These are phyloP conservation scores for Drosophila funebris DNA, from an alignment of 1,140 invertebrate species.

Conservation along the genomic window DNA sequence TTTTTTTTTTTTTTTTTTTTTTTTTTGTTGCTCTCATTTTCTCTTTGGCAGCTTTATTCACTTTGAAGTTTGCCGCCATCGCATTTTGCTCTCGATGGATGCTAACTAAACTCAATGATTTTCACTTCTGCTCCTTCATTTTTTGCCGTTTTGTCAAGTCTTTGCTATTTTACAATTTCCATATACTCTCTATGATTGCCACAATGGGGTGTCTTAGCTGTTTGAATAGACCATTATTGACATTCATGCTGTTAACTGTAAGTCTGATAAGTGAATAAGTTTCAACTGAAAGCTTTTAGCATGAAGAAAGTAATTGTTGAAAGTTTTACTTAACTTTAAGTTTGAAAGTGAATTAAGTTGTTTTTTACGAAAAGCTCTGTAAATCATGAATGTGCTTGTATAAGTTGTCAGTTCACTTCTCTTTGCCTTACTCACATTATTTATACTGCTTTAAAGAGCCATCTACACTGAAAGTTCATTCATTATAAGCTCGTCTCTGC, in stretches of 20 bases:
- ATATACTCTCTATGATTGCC: neutral
- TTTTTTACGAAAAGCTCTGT: too few relatives aligned
- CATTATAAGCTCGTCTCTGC: too few relatives aligned
- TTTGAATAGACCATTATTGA: neutral
- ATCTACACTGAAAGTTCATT: too few relatives aligned
- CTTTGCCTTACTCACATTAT: too few relatives aligned
- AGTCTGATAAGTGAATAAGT: too few relatives aligned
- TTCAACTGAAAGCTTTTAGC: neutral
- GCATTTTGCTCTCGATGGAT: slow-evolving; percentile 46
- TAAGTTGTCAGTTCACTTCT: too few relatives aligned
- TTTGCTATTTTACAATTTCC: slow-evolving; percentile 28
- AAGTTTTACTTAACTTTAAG: too few relatives aligned
- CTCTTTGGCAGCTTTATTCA: slow-evolving; percentile 59
- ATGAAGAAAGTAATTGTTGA: too few relatives aligned
- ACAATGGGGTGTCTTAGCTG: neutral
- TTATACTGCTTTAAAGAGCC: too few relatives aligned
- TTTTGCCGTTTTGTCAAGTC: slow-evolving; percentile 46
- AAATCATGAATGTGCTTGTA: too few relatives aligned
- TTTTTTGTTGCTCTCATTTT: slow-evolving; percentile 26
- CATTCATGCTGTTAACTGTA: neutral
- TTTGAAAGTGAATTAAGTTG: too few relatives aligned
- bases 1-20: slow-evolving; percentile 16
- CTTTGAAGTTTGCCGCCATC: slow-evolving; percentile 67
- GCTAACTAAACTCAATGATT: slow-evolving; percentile 46
- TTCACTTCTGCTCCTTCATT: slow-evolving; percentile 33